phyloP scores from a whole-genome alignment of 2,797 vertebrate genomes.

The Melanotaenia nigrans region DNA sequence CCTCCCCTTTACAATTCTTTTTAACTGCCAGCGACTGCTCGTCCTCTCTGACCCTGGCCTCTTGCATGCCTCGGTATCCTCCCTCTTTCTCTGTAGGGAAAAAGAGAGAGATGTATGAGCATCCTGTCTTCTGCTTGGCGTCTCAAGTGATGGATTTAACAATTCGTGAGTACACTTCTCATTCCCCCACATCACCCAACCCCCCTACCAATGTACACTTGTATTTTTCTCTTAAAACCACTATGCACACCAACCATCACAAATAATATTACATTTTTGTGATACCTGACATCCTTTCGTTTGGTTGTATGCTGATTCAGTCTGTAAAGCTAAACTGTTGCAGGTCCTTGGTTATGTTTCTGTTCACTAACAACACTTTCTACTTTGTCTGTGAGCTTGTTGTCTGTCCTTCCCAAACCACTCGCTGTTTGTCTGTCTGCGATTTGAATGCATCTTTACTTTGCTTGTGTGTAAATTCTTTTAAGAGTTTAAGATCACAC shows the following conservation, averaged over 20 bases:
- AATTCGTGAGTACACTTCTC: constrained; percentile 99
- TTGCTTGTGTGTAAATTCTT: constrained; percentile 93
- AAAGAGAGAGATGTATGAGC: constrained; percentile 99
- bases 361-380: constrained; percentile 1
- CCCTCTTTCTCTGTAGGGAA: constrained; percentile 98
- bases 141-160: constrained; percentile 99
- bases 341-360: constrained; percentile 11
- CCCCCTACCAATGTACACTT: constrained; percentile 72
- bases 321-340: constrained; percentile 85
- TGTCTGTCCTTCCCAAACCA: constrained; percentile 64
- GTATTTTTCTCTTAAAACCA: constrained; percentile 61
- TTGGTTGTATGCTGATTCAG: constrained; percentile 86
- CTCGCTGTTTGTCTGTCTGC: constrained; percentile 87
- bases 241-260: constrained; percentile 42
- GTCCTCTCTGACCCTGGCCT: constrained; percentile 88
- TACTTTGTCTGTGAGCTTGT: constrained; percentile 82
- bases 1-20: neutral
- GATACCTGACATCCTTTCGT: constrained; percentile 84
- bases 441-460: constrained; percentile 99
- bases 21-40: constrained; percentile 72
- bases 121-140: constrained; percentile 99
- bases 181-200: constrained; percentile 83
- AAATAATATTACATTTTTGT: constrained; percentile 52
- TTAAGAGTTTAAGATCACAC: constrained; percentile 77
- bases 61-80: constrained; percentile 94